Evolutionary conservation across 2,888 invertebrate genomes (phyloP).

Genomic region (Volucella inflata): DNA sequence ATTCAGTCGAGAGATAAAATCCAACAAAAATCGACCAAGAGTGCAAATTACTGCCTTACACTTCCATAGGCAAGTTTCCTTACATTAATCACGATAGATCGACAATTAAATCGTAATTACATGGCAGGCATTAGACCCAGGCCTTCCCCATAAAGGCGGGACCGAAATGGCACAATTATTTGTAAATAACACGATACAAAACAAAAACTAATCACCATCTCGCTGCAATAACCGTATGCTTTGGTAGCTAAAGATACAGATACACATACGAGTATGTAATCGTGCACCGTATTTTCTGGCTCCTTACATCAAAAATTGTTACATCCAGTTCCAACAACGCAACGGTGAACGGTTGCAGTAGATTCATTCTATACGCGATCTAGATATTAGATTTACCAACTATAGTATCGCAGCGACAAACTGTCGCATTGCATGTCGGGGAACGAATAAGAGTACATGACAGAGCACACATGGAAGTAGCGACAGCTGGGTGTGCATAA

Average conservation of each 20-base stretch:
- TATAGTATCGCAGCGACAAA: not conserved
- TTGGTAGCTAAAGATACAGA: not conserved
- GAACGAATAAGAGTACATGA: not conserved
- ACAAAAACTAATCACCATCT: conserved; percentile 28
- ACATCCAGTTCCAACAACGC: too few species aligned
- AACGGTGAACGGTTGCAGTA: too few species aligned
- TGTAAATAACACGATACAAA: conserved; percentile 17
- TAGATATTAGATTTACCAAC: not conserved
- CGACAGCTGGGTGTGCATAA: conserved; percentile 55
- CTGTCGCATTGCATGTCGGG: conserved; percentile 17
- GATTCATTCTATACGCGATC: too few species aligned
- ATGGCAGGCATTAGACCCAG: conserved; percentile 27
- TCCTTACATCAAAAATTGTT: too few species aligned
- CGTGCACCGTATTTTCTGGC: too few species aligned
- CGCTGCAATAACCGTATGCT: not conserved
- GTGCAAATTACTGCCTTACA: conserved; percentile 38
- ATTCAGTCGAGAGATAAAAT: conserved; percentile 12
- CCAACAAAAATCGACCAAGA: conserved; percentile 29
- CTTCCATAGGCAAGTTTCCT: conserved; percentile 25
- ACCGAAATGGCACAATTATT: conserved; percentile 54
- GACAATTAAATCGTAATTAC: conserved; percentile 54
- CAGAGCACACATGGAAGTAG: conserved; percentile 11
- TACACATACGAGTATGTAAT: too few species aligned
- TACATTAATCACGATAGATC: conserved; percentile 50
- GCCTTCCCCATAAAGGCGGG: conserved; percentile 33